Evolutionary conservation across 2,888 invertebrate species (phyloP).

Genomic region (Drosophila anceps): DNA sequence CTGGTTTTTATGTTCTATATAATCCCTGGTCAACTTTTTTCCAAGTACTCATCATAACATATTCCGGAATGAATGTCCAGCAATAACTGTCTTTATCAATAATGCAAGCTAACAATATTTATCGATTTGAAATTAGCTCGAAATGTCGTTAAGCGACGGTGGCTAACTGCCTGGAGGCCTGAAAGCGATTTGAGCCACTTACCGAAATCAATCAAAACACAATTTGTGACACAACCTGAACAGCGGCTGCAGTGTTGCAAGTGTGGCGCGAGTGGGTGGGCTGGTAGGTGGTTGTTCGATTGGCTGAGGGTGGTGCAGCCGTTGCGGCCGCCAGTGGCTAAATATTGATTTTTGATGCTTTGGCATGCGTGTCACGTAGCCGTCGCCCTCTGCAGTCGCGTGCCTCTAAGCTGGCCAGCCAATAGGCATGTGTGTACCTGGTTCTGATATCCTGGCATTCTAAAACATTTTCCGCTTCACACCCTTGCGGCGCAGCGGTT

Average conservation of each 20-base stretch:
- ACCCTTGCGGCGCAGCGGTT: slow-evolving; percentile 26
- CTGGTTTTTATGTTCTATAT: background rate
- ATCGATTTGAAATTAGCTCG: slow-evolving; percentile 4
- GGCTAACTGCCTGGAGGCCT: background rate
- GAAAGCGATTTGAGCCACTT: slow-evolving; percentile 13
- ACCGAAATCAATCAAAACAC: slow-evolving; percentile 35
- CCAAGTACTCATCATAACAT: background rate
- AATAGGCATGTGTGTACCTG: slow-evolving; percentile 39
- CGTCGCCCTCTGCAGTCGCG: background rate
- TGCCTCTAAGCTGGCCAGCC: background rate
- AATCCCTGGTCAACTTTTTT: too few species aligned
- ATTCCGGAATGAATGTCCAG: background rate
- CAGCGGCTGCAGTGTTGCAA: background rate
- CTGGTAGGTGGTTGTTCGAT: too few species aligned
- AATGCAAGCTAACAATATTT: background rate
- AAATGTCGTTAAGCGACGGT: slow-evolving; percentile 4
- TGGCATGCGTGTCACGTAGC: slow-evolving; percentile 61
- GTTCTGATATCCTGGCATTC: slow-evolving; percentile 41
- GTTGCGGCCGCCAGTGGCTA: slow-evolving; percentile 21
- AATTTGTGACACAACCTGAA: background rate
- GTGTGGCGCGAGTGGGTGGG: background rate
- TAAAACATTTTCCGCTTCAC: slow-evolving; percentile 15
- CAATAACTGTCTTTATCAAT: slow-evolving; percentile 2
- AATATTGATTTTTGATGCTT: slow-evolving; percentile 57
- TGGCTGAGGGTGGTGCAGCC: background rate